Evolutionary conservation across 1,140 invertebrate species (phyloP), one percentile per base, ranked within the genome.

Genomic region (Rhynchophorus ferrugineus): DNA sequence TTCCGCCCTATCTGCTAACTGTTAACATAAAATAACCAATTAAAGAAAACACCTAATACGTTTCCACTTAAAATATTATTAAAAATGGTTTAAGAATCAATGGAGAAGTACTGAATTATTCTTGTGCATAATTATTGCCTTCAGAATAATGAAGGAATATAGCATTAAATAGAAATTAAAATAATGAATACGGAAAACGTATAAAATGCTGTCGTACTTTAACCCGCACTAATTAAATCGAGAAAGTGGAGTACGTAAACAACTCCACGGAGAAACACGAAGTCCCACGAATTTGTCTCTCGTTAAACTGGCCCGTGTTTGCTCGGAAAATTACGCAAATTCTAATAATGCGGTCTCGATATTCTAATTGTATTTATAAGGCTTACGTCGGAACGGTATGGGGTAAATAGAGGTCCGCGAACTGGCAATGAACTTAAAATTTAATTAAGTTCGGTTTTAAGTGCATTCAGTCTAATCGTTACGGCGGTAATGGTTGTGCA

Each of bases 171-270:
- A n/a, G n/a, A n/a, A n/a, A n/a, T n/a, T n/a, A n/a, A n/a, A n/a
- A n/a, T n/a, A n/a, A n/a, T n/a, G n/a, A n/a, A n/a, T n/a, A n/a
- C n/a, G n/a, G n/a, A n/a, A n/a, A n/a, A n/a, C n/a, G n/a, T n/a
- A n/a, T n/a, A n/a, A n/a, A n/a, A n/a, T n/a, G n/a, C n/a, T n/a
- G n/a, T n/a, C n/a, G n/a, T n/a, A n/a, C n/a, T n/a, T n/a, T n/a
- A n/a, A n/a, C n/a, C n/a, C n/a, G n/a, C n/a, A n/a, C n/a, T n/a
- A n/a, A n/a, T n/a, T n/a, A n/a, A n/a, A n/a, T n/a, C n/a, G n/a
- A n/a, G n/a, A n/a, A n/a, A n/a, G n/a, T n/a, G 21, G 44, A 45
- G 50, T 52, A 52, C 44, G 50, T 52, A 52, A 52, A 52, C 50
- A 52, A 52, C 42, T 52, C 42, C 38, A 45, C 45, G 44, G 18